Base-by-base conservation (phyloP, 2,113 vertebrate species). In the Phaethornis superciliosus region DNA sequence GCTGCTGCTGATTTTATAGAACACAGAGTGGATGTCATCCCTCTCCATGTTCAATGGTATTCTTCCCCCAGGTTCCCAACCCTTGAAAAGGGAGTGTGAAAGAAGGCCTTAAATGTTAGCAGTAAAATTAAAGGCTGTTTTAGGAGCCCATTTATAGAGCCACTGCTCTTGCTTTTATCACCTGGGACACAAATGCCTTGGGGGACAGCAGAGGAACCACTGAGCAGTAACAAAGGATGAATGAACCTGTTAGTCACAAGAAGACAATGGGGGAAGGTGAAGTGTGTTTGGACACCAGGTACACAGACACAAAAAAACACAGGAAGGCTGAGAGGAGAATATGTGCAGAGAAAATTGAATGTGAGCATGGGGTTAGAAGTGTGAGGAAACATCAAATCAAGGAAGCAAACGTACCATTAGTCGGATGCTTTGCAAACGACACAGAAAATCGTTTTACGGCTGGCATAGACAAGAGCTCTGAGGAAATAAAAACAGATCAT, bases 361-460 rank as follows among this genome's bases (percentile, higher is more conserved):
- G 95, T 96, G 96, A 97, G 89, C 52, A 80, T 94, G 49, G 94
- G 95, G 95, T 97, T 98, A 97, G 95, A 92, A 96, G 94, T 96
- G 97, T 97, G 98, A 98, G 98, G 98, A 98, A 98, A 98, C 97
- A 89, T 96, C 97, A 98, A 98, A 97, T 98, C 97, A 98, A 96
- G 97, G 97, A 99, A 99, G 99, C 99, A 98, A 99, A 99, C 99
- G 98, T 99, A 99, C 99, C 99, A 99, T 99, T 99, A 99, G 99
- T 99, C 98, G 99, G 99, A 99, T 99, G 98, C 99, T 99, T 99
- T 99, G 99, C 99, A 99, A 99, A 99, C 97, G 99, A 99, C 99
- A 99, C 99, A 99, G 99, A 99, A 99, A 99, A 99, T 98, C 99
- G 98, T 98, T 99, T 99, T 99, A 99, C 99, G 98, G 99, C 99